A percentile compares a stretch with the other conserved stretches of the same genome.
phyloP scores from a whole-genome alignment of 2,113 vertebrate species.

The Campylomormyrus tamandua region DNA sequence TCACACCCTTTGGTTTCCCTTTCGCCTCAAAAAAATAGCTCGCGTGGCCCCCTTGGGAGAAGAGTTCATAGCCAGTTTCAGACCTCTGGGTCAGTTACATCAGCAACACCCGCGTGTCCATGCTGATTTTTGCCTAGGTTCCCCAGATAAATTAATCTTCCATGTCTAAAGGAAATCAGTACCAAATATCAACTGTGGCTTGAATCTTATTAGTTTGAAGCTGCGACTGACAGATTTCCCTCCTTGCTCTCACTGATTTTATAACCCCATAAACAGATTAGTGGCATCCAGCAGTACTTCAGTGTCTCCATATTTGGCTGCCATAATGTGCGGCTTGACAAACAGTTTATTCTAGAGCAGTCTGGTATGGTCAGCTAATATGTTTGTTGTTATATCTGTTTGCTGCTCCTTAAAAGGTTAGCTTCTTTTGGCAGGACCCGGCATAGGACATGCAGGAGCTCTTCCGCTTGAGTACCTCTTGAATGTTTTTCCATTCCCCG shows the following conservation, averaged over 20 bases:
- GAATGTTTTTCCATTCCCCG: background rate
- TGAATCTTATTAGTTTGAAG: conserved; percentile 42
- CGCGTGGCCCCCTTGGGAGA: background rate
- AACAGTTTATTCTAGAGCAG: background rate
- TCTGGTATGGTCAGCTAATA: background rate
- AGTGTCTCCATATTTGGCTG: background rate
- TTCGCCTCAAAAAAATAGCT: background rate
- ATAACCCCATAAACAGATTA: background rate
- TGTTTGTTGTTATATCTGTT: background rate
- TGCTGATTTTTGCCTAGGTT: background rate
- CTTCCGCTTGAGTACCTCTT: background rate
- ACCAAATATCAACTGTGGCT: conserved; percentile 37
- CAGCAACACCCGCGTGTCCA: background rate
- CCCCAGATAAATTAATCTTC: background rate
- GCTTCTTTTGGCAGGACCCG: background rate
- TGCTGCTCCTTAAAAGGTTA: background rate
- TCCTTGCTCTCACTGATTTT: background rate
- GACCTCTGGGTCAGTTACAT: background rate
- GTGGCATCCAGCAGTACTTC: background rate
- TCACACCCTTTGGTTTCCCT: conserved; percentile 2
- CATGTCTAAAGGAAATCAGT: conserved; percentile 45
- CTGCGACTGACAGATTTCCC: conserved; percentile 35
- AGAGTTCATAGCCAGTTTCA: background rate
- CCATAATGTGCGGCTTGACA: background rate
- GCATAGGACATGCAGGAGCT: background rate